Conservation (phyloP, 2,888 invertebrate species). For the Orthosia gracilis region DNA sequence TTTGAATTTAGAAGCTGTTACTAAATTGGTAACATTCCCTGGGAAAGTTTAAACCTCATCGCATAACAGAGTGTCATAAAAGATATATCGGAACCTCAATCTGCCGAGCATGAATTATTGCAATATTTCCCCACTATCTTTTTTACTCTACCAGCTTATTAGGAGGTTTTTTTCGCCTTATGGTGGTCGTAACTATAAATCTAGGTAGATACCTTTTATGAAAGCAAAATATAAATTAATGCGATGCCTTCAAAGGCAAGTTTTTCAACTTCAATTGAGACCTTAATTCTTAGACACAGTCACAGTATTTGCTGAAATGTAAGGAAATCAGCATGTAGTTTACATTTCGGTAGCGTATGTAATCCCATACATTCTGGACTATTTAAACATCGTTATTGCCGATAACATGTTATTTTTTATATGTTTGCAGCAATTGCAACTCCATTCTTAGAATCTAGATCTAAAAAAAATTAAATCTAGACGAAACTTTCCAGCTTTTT, state of each 20-base stretch:
- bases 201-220: too few species aligned
- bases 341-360: too few species aligned
- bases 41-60: neutral
- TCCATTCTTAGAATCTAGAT: neutral
- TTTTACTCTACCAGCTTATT: neutral
- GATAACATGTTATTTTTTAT: neutral
- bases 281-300: too few species aligned
- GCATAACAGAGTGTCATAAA: conserved; percentile 1
- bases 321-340: too few species aligned
- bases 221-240: too few species aligned
- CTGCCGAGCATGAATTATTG: conserved; percentile 27
- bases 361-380: too few species aligned
- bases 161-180: neutral
- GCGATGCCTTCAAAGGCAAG: too few species aligned
- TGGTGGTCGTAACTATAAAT: neutral
- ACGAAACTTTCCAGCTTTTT: neutral
- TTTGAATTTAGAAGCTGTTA: too few species aligned
- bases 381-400: too few species aligned
- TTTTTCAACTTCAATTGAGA: too few species aligned
- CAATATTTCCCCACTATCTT: conserved; percentile 14
- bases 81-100: conserved; percentile 15
- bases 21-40: too few species aligned
- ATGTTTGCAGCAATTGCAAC: neutral
- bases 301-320: too few species aligned
- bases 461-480: neutral